phyloP scores from a whole-genome alignment of 2,797 vertebrate genomes.

The Macroramphosus scolopax region DNA sequence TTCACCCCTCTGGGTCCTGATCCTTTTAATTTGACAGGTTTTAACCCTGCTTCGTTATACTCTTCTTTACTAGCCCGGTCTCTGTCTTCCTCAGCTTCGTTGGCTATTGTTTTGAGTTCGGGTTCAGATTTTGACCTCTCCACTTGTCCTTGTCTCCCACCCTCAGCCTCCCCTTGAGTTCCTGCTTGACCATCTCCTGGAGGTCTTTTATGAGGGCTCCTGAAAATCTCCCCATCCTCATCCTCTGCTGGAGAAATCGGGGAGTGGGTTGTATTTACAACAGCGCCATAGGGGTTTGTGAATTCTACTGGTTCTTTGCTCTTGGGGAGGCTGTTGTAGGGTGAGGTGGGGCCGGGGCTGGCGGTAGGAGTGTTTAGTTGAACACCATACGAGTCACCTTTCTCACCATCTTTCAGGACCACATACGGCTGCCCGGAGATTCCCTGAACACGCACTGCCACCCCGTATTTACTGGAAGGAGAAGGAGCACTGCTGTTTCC shows the following conservation, averaged over 20 bases:
- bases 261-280: conserved; percentile 34
- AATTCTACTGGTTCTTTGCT: conserved; percentile 29
- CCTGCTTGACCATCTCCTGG: conserved; percentile 81
- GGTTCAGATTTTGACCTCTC: conserved; percentile 44
- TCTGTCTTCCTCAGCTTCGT: conserved; percentile 22
- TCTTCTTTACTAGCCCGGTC: conserved; percentile 25
- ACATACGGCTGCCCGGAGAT: conserved; percentile 96
- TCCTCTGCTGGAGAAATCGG: conserved; percentile 76
- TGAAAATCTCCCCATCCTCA: conserved; percentile 63
- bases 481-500: conserved; percentile 20
- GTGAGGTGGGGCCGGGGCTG: conserved; percentile 55
- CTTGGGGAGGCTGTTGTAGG: conserved; percentile 56
- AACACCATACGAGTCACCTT: conserved; percentile 89
- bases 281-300: conserved; percentile 35
- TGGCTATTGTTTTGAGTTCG: conserved; percentile 26
- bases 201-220: conserved; percentile 74
- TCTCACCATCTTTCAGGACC: conserved; percentile 91
- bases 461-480: conserved; percentile 82
- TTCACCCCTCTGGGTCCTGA: conserved; percentile 28
- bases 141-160: conserved; percentile 12
- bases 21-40: conserved; percentile 64
- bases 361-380: conserved; percentile 82
- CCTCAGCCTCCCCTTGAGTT: conserved; percentile 70
- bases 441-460: conserved; percentile 91
- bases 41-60: conserved; percentile 79